Conservation (phyloP, 1,140 invertebrate species). For the Platorchestia sp. region DNA sequence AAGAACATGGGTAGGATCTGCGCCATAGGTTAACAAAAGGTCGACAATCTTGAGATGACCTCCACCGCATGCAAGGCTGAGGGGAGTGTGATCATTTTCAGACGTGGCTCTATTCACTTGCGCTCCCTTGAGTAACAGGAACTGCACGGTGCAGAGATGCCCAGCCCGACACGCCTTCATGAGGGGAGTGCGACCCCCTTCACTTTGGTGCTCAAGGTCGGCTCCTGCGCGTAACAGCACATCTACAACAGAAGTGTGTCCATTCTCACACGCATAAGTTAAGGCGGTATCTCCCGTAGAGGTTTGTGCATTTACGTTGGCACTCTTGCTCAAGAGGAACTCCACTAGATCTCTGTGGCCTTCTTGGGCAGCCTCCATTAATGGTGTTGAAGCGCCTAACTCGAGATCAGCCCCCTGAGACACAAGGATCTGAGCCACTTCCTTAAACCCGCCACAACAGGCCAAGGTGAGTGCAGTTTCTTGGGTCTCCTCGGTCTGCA, state of each 20-base stretch:
- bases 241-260: slow-evolving; percentile 94
- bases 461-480: slow-evolving; percentile 97
- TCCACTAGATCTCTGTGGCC: slow-evolving; percentile 94
- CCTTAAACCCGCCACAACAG: slow-evolving; percentile 96
- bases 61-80: slow-evolving; percentile 96
- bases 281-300: slow-evolving; percentile 96
- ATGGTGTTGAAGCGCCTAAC: slow-evolving; percentile 94
- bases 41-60: slow-evolving; percentile 95
- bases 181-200: slow-evolving; percentile 93
- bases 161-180: slow-evolving; percentile 99
- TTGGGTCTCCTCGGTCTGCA: slow-evolving; percentile 97
- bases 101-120: slow-evolving; percentile 86
- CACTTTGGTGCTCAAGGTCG: slow-evolving; percentile 93
- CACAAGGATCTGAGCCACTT: slow-evolving; percentile 97
- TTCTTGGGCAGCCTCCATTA: slow-evolving; percentile 99
- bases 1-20: slow-evolving; percentile 95
- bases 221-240: slow-evolving; percentile 89
- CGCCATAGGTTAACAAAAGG: slow-evolving; percentile 87
- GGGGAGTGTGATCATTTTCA: slow-evolving; percentile 97
- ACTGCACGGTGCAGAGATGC: slow-evolving; percentile 98
- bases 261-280: slow-evolving; percentile 96
- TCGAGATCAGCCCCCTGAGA: slow-evolving; percentile 96
- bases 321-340: slow-evolving; percentile 85
- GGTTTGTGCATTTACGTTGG: slow-evolving; percentile 94
- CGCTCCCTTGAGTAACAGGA: slow-evolving; percentile 92